Evolutionary conservation across 2,797 vertebrate species (phyloP).

Genomic region (Lophius americanus): DNA sequence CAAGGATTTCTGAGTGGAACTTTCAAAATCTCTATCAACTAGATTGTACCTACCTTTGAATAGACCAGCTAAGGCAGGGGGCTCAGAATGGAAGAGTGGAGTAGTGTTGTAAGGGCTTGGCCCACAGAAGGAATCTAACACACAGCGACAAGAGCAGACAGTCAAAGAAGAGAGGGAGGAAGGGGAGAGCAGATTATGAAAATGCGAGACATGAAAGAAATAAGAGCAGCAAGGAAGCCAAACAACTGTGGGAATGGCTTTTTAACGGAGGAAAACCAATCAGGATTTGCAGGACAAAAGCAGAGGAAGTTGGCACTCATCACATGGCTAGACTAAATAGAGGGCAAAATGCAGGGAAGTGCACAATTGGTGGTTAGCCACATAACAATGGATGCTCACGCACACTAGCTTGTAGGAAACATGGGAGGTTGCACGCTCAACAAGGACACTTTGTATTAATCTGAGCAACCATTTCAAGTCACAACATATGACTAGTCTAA

Average conservation of each 20-base stretch:
- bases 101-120: constrained; percentile 85
- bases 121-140: constrained; percentile 91
- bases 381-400: constrained; percentile 35
- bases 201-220: constrained; percentile 29
- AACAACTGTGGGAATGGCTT: constrained; percentile 43
- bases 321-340: constrained; percentile 36
- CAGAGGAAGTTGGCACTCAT: constrained; percentile 40
- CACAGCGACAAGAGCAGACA: constrained; percentile 63
- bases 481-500: no score
- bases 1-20: neutral
- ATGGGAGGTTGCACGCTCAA: neutral
- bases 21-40: neutral
- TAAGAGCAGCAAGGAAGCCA: constrained; percentile 28
- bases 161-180: constrained; percentile 55
- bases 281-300: constrained; percentile 31
- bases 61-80: constrained; percentile 89
- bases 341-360: constrained; percentile 23
- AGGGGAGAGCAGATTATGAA: constrained; percentile 36
- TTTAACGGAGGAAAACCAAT: constrained; percentile 29
- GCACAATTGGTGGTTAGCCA: constrained; percentile 6
- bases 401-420: constrained; percentile 7
- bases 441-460: no score
- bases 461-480: no score
- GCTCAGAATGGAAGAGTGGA: constrained; percentile 85
- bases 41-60: constrained; percentile 87